phyloP scores from a whole-genome alignment of 37 sponge, comb jelly and placozoan species.

The Geodia barretti region DNA sequence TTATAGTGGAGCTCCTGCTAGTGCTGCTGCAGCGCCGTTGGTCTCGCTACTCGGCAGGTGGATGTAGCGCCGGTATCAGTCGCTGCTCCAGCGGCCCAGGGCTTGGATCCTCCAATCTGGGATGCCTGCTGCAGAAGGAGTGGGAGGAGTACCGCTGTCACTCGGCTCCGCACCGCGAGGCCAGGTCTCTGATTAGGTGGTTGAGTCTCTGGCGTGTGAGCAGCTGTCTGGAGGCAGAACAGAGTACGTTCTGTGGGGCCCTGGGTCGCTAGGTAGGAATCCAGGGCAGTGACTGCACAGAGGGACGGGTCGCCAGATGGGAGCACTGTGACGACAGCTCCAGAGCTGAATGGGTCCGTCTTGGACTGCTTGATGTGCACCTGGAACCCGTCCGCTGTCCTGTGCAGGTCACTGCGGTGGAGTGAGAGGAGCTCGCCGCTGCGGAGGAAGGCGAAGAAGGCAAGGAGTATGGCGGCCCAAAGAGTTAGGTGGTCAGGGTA shows the following conservation, averaged over 20 bases:
- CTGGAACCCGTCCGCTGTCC: neutral
- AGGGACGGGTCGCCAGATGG: neutral
- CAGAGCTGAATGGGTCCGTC: conserved; percentile 3
- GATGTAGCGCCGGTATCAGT: conserved; percentile 15
- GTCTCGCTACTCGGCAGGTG: too few species aligned
- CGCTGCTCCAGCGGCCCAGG: conserved; percentile 24
- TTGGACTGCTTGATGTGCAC: neutral
- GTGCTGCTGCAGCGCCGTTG: too few species aligned
- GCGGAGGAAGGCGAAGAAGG: conserved; percentile 11
- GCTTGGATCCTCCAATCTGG: neutral
- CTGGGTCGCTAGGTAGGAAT: neutral
- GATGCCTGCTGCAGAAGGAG: neutral
- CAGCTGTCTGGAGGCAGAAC: neutral
- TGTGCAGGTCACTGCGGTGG: neutral
- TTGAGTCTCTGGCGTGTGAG: neutral
- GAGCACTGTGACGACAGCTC: neutral
- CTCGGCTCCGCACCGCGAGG: neutral
- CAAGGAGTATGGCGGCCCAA: conserved; percentile 11
- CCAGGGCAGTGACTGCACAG: neutral
- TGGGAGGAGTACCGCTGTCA: conserved; percentile 1
- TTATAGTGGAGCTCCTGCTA: too few species aligned
- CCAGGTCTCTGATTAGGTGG: neutral
- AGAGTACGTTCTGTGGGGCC: neutral
- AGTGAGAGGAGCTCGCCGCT: neutral
- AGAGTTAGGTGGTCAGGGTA: neutral